Conservation (phyloP, 2,888 invertebrate species). For the Synergus laeviventris region DNA sequence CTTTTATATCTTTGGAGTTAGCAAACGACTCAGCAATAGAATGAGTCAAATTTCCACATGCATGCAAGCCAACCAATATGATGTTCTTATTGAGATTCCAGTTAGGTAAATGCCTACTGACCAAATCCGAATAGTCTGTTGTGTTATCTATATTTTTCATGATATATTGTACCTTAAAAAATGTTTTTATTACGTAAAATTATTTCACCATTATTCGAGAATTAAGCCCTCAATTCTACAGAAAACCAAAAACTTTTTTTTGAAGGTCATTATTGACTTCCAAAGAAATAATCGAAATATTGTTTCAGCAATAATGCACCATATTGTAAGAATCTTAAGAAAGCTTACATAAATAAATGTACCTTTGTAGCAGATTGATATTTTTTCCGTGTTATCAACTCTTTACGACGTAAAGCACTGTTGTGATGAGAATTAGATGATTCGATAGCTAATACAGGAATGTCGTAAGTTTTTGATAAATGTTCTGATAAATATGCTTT, state of each 20-base stretch:
- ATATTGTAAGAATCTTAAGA: not conserved
- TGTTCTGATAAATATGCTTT: conserved; percentile 87
- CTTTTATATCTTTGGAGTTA: conserved; percentile 77
- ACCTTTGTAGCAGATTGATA: conserved; percentile 64
- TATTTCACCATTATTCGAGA: no score
- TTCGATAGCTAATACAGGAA: conserved; percentile 90
- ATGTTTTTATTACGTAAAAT: no score
- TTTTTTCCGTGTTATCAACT: conserved; percentile 54
- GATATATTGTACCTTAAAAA: conserved; percentile 65
- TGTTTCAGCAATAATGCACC: not conserved
- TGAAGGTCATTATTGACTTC: no score
- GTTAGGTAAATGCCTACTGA: conserved; percentile 59
- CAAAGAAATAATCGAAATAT: not conserved
- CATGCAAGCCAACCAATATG: conserved; percentile 85
- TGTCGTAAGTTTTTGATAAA: conserved; percentile 82
- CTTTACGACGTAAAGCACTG: conserved; percentile 79
- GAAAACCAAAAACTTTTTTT: no score
- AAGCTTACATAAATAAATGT: conserved; percentile 25
- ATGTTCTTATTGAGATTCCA: conserved; percentile 59
- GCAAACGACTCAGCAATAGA: conserved; percentile 84
- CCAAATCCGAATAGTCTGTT: conserved; percentile 65
- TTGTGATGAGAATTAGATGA: conserved; percentile 82
- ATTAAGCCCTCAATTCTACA: no score
- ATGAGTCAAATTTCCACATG: conserved; percentile 90
- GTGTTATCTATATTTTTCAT: conserved; percentile 65